phyloP scores from a whole-genome alignment of 2,888 invertebrate genomes.

The Lacanobia wlatinum region DNA sequence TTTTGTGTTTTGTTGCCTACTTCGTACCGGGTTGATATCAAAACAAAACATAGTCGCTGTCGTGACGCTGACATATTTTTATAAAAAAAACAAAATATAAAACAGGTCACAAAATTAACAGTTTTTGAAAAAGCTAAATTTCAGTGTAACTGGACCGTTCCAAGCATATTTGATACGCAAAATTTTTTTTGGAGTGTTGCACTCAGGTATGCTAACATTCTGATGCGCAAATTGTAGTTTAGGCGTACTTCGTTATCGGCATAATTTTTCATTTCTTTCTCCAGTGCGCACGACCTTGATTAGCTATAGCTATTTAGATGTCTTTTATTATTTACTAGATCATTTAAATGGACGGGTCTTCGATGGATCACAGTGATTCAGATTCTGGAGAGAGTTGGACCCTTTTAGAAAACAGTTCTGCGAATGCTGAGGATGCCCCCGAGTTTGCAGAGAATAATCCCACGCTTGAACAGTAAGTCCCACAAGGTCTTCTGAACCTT shows the following conservation, averaged over 20 bases:
- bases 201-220: slow-evolving; percentile 67
- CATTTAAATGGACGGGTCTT: slow-evolving; percentile 82
- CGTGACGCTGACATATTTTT: slow-evolving; percentile 70
- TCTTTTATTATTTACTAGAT: slow-evolving; percentile 50
- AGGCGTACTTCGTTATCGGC: slow-evolving; percentile 10
- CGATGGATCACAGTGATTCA: slow-evolving; percentile 86
- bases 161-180: slow-evolving; percentile 65
- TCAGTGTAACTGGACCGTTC: slow-evolving; percentile 73
- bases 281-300: slow-evolving; percentile 29
- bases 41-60: slow-evolving; percentile 73
- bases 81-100: slow-evolving; percentile 76
- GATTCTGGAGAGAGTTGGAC: slow-evolving; percentile 90
- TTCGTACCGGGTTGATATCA: slow-evolving; percentile 42
- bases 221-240: slow-evolving; percentile 55
- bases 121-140: slow-evolving; percentile 75
- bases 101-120: slow-evolving; percentile 72
- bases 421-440: slow-evolving; percentile 75
- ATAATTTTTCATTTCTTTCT: slow-evolving; percentile 41
- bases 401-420: slow-evolving; percentile 79
- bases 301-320: slow-evolving; percentile 17
- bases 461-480: slow-evolving; percentile 71
- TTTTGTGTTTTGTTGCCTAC: slow-evolving; percentile 32
- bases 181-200: slow-evolving; percentile 68
- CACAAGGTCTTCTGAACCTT: background rate
- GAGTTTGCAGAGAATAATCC: slow-evolving; percentile 71